These are phyloP conservation scores for Leptinotarsa undecemlineata DNA, from an alignment of 1,140 invertebrate genomes.

Conservation along the genomic window DNA sequence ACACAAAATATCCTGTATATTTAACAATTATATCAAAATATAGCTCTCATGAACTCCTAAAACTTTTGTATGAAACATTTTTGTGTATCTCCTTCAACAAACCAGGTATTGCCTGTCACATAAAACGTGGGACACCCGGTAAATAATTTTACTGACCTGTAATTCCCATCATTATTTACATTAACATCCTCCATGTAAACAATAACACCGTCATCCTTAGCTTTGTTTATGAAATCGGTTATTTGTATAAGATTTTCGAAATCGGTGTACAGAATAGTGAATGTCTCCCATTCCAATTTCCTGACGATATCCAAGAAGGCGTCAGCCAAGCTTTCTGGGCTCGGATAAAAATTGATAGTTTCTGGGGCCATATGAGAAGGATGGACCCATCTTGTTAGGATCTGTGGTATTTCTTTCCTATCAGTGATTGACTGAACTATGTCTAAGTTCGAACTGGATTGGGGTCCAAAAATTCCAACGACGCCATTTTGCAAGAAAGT, in stretches of 20 bases:
- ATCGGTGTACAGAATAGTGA: constrained; percentile 84
- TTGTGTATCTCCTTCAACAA: too few species aligned
- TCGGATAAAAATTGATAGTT: constrained; percentile 82
- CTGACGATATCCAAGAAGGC: constrained; percentile 75
- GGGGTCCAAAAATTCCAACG: constrained; percentile 18
- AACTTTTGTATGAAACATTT: too few species aligned
- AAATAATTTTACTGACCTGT: constrained; percentile 22
- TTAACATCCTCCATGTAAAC: constrained; percentile 34
- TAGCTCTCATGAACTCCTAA: too few species aligned
- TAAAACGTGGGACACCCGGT: too few species aligned
- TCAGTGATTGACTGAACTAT: constrained; percentile 62
- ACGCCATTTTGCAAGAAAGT: constrained; percentile 10
- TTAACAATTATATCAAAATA: too few species aligned
- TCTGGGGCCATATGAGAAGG: constrained; percentile 60
- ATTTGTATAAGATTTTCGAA: constrained; percentile 76
- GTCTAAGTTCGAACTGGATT: constrained; percentile 60
- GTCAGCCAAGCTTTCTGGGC: constrained; percentile 69
- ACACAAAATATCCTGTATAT: too few species aligned
- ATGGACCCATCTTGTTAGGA: constrained; percentile 72
- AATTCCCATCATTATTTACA: constrained; percentile 31
- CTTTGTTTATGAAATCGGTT: constrained; percentile 74
- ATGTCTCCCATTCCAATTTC: constrained; percentile 78
- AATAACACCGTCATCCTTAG: constrained; percentile 59
- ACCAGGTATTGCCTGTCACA: too few species aligned
- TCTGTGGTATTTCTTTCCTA: constrained; percentile 81